Conservation (phyloP, 2,888 invertebrate genomes). For the Eilema depressum region DNA sequence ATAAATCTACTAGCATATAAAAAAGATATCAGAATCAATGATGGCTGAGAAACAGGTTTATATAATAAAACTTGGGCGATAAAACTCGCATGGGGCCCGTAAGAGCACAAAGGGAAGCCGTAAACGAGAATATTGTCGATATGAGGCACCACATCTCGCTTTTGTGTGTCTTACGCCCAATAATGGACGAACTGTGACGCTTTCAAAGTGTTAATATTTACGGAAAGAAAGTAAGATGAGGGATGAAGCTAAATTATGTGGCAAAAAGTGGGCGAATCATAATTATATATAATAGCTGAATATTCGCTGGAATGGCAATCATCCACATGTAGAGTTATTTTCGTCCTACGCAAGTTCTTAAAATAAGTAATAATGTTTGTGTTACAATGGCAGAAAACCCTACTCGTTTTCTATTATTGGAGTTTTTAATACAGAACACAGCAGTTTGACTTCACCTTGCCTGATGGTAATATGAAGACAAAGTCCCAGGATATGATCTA, state of each 20-base stretch:
- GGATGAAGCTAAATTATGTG: not conserved
- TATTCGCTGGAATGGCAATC: not conserved
- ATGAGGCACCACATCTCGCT: slow-evolving; percentile 30
- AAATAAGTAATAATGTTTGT: not conserved
- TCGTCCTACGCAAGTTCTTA: not conserved
- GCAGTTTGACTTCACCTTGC: too few species aligned
- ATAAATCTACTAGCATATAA: slow-evolving; percentile 28
- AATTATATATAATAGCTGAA: not conserved
- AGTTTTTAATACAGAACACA: too few species aligned
- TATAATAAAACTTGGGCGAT: slow-evolving; percentile 67
- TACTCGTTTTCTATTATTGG: too few species aligned
- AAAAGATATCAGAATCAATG: slow-evolving; percentile 60
- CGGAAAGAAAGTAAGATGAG: not conserved
- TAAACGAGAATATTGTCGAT: slow-evolving; percentile 63
- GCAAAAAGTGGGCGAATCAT: not conserved
- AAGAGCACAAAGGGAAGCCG: slow-evolving; percentile 53
- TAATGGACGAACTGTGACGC: slow-evolving; percentile 25
- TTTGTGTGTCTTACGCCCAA: slow-evolving; percentile 38
- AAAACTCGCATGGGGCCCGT: slow-evolving; percentile 61
- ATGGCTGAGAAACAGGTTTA: slow-evolving; percentile 61
- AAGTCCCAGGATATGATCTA: too few species aligned
- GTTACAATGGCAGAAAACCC: too few species aligned
- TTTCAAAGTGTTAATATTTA: slow-evolving; percentile 7
- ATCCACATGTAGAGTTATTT: not conserved
- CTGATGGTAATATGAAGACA: too few species aligned